Evolutionary conservation across 2,888 invertebrate species (phyloP), one percentile per base, ranked within the genome.

Genomic region (Diogma glabrata): DNA sequence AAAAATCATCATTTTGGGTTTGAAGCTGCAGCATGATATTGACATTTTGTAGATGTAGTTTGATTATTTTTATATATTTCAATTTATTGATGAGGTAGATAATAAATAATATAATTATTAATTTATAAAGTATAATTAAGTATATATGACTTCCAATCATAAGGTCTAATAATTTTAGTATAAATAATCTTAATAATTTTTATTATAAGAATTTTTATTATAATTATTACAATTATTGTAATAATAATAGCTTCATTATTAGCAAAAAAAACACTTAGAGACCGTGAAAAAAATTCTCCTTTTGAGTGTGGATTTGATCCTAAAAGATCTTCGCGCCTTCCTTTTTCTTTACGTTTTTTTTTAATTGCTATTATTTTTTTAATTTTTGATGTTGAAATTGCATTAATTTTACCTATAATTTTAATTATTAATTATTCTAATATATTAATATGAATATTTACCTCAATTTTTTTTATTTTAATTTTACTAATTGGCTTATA

Each of bases 71-170:
- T 78, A 64, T 82, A n/a, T n/a, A n/a, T n/a, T n/a, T n/a, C n/a
- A n/a, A n/a, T n/a, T n/a, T n/a, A 83, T 60, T 82, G 81, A 77
- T 82, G 81, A 76, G 78, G 78, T 60, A 75, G 73, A 60, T 78
- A 73, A 56, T 55, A n/a, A n/a, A n/a, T n/a, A n/a, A n/a, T n/a
- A n/a, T n/a, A n/a, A n/a, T n/a, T n/a, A n/a, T n/a, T n/a, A 53
- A 38, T 38, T 38, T 16, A 38, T 38, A 38, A 17, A 38, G 38
- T 38, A 38, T 78, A 81, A n/a, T n/a, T 65, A 59, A 79, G 75
- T 81, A 81, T 77, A 75, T 74, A 76, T 81, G 74, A 79, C 69
- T 81, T 81, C 80, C 80, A 81, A 81, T 80, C 74, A 80, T 77
- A 76, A 75, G 67, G 76, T 72, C 74, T 78, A 75, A 69, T 55